A percentile compares a stretch with the other conserved stretches of the same genome.
Conservation (phyloP, 2,888 invertebrate species). For the Stenichneumon culpator region DNA sequence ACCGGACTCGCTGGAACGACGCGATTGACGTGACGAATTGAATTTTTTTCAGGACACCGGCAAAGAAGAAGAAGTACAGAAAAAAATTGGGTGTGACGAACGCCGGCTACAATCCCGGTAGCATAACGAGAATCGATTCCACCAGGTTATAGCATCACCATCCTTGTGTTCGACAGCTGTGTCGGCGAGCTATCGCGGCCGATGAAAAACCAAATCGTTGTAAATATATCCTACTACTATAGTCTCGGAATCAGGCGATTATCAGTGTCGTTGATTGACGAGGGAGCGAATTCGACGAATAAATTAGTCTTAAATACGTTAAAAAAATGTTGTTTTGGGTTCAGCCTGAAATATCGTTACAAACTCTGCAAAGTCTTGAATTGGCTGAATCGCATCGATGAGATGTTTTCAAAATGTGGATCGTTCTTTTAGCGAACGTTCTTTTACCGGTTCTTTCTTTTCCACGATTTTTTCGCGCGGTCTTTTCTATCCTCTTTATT, state of each 20-base stretch:
- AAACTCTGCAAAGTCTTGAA: neutral
- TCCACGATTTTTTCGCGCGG: neutral
- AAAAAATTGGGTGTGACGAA: conserved; percentile 79
- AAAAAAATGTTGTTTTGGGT: neutral
- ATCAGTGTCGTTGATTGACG: neutral
- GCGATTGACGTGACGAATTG: neutral
- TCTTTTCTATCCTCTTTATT: conserved; percentile 6
- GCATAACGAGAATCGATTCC: conserved; percentile 81
- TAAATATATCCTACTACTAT: conserved; percentile 67
- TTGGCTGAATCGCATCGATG: neutral
- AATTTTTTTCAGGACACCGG: conserved; percentile 75
- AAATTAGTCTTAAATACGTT: conserved; percentile 22
- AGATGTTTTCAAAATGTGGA: neutral
- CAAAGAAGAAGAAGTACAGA: conserved; percentile 79
- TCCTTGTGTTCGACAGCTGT: conserved; percentile 40
- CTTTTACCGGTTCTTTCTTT: neutral
- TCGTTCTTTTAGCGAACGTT: neutral
- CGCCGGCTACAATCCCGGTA: conserved; percentile 81
- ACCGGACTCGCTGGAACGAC: neutral
- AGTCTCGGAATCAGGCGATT: conserved; percentile 23
- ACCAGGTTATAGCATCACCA: conserved; percentile 80
- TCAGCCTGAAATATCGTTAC: neutral
- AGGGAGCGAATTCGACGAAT: conserved; percentile 20
- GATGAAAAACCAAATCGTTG: conserved; percentile 68
- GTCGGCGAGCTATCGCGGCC: neutral